Percentiles rank a stretch among this genome's conserved stretches.
phyloP scores from a whole-genome alignment of 2,797 vertebrate genomes.

The Gorsachius magnificus region DNA sequence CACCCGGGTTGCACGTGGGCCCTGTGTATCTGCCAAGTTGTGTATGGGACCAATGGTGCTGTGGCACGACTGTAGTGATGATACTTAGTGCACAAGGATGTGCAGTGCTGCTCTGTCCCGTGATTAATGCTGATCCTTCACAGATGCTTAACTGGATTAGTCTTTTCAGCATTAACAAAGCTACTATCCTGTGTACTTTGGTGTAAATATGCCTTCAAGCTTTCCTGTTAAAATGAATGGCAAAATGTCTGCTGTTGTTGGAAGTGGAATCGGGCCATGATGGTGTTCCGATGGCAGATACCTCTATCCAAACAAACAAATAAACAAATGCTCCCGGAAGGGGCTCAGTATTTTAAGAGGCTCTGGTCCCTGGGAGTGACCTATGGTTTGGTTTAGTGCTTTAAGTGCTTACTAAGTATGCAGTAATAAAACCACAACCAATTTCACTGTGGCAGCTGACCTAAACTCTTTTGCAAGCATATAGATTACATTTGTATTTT shows the following conservation, averaged over 20 bases:
- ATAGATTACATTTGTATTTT: background rate
- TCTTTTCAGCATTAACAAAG: background rate
- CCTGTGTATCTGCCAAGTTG: accelerated
- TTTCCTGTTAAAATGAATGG: background rate
- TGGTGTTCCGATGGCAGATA: background rate
- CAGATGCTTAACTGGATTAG: background rate
- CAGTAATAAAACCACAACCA: background rate
- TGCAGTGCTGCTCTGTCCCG: background rate
- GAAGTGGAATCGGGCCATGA: background rate
- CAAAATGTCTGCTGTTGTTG: background rate
- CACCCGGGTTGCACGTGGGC: accelerated
- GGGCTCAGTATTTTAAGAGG: background rate
- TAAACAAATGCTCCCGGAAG: background rate
- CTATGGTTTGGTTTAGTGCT: background rate
- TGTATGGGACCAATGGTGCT: background rate
- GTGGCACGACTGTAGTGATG: accelerated
- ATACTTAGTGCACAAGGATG: background rate
- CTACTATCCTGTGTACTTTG: background rate
- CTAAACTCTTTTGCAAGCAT: background rate
- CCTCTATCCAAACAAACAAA: background rate
- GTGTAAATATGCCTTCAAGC: background rate
- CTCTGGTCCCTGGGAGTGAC: background rate
- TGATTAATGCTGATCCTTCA: background rate
- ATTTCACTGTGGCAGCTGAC: background rate
- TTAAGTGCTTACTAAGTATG: background rate